Conservation (phyloP, 2,113 vertebrate species). For the Arenaria interpres region DNA sequence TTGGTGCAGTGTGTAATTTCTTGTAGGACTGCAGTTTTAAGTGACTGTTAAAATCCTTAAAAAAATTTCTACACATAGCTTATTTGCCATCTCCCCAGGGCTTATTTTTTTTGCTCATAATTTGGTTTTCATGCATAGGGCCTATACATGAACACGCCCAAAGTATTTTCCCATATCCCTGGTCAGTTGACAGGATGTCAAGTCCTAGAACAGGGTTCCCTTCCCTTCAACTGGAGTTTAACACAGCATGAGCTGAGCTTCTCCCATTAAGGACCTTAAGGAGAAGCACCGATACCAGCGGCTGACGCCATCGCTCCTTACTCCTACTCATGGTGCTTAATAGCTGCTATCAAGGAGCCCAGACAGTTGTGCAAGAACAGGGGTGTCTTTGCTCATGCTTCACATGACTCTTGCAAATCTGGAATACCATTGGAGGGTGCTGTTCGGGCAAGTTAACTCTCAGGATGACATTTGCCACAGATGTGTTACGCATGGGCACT, state of each 20-base stretch:
- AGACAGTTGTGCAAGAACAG: conserved; percentile 3
- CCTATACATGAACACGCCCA: neutral
- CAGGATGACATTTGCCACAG: neutral
- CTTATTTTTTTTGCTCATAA: neutral
- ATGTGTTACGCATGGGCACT: neutral
- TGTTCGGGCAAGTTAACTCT: neutral
- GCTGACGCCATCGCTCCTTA: neutral
- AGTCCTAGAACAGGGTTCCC: neutral
- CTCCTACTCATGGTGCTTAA: neutral
- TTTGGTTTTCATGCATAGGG: neutral
- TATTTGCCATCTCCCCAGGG: neutral
- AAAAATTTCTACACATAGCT: neutral
- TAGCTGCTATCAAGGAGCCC: neutral
- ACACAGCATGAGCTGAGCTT: neutral
- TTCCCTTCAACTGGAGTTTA: neutral
- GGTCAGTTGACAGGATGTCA: neutral
- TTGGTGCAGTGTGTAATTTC: neutral
- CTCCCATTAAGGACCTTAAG: neutral
- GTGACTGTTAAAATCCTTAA: neutral
- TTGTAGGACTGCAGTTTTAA: neutral
- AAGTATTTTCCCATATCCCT: neutral
- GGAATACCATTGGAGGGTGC: neutral
- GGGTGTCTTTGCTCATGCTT: neutral
- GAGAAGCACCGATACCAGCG: neutral
- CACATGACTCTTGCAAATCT: neutral